phyloP scores from a whole-genome alignment of 2,888 invertebrate species.

The Alloplasta piceator region DNA sequence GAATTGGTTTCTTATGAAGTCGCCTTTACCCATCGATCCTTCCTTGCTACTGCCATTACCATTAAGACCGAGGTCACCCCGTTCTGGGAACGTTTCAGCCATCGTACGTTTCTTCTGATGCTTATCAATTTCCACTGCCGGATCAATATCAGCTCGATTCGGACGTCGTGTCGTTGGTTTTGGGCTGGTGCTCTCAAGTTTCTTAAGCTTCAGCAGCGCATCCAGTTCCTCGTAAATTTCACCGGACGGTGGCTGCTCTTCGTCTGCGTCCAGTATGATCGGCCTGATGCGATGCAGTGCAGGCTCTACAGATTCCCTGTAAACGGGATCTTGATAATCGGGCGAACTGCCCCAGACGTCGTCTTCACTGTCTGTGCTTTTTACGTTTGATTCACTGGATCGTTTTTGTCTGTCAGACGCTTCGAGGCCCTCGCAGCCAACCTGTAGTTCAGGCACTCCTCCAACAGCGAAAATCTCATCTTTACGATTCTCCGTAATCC shows the following conservation, averaged over 20 bases:
- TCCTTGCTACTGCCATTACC: constrained; percentile 18
- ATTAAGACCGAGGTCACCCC: constrained; percentile 75
- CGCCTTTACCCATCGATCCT: constrained; percentile 15
- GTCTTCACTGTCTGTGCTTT: constrained; percentile 45
- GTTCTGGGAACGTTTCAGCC: constrained; percentile 71
- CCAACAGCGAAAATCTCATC: constrained; percentile 69
- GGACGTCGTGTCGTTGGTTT: constrained; percentile 54
- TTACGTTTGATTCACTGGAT: constrained; percentile 61
- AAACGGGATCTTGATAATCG: constrained; percentile 53
- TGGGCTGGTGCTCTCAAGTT: constrained; percentile 66
- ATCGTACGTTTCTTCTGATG: constrained; percentile 11
- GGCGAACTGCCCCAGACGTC: constrained; percentile 38
- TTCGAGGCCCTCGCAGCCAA: constrained; percentile 76
- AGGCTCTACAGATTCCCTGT: constrained; percentile 56
- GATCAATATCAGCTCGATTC: constrained; percentile 77
- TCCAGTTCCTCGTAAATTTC: constrained; percentile 76
- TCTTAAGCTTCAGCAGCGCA: constrained; percentile 74
- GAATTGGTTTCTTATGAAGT: neutral
- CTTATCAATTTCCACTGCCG: constrained; percentile 59
- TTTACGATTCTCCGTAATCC: constrained; percentile 31
- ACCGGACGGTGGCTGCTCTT: constrained; percentile 65
- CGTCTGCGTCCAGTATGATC: constrained; percentile 70
- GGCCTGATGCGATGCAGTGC: constrained; percentile 65
- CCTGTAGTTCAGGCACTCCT: constrained; percentile 78
- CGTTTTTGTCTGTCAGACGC: constrained; percentile 69